Percentiles rank a stretch among this genome's conserved stretches.
These are phyloP conservation scores for Montipora sp. DNA, from an alignment of 64 coral and sea anemone genomes.

Conservation along the genomic window DNA sequence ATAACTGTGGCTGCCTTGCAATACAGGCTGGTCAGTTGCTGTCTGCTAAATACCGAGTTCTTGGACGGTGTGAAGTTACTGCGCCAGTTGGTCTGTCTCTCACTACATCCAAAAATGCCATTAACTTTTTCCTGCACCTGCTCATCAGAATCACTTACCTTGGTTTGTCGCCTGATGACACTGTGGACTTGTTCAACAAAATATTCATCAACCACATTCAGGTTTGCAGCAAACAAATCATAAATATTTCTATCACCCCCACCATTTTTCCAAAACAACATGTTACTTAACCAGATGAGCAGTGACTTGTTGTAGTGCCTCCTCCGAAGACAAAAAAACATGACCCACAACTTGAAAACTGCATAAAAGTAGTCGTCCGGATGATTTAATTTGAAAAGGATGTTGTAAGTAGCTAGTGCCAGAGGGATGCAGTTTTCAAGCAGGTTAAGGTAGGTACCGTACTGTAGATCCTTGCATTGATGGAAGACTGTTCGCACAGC, in stretches of 20 bases:
- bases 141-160: background rate
- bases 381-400: slow-evolving; percentile 43
- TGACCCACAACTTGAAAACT: slow-evolving; percentile 57
- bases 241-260: background rate
- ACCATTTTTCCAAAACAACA: slow-evolving; percentile 45
- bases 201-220: background rate
- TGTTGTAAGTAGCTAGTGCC: slow-evolving; percentile 18
- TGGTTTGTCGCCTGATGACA: background rate
- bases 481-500: background rate
- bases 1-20: slow-evolving; percentile 1
- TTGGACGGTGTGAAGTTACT: background rate
- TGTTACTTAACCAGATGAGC: slow-evolving; percentile 47
- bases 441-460: slow-evolving; percentile 11
- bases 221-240: background rate
- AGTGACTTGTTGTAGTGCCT: slow-evolving; percentile 62
- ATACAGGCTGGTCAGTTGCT: background rate
- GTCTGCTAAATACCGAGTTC: slow-evolving; percentile 4
- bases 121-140: background rate
- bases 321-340: slow-evolving; percentile 60
- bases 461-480: slow-evolving; percentile 41
- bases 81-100: background rate
- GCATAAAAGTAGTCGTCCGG: slow-evolving; percentile 48
- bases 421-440: slow-evolving; percentile 40
- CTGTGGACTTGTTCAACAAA: background rate
- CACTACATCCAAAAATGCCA: background rate